Evolutionary conservation across 2,888 invertebrate genomes (phyloP).

Genomic region (Blastobasis adustella): DNA sequence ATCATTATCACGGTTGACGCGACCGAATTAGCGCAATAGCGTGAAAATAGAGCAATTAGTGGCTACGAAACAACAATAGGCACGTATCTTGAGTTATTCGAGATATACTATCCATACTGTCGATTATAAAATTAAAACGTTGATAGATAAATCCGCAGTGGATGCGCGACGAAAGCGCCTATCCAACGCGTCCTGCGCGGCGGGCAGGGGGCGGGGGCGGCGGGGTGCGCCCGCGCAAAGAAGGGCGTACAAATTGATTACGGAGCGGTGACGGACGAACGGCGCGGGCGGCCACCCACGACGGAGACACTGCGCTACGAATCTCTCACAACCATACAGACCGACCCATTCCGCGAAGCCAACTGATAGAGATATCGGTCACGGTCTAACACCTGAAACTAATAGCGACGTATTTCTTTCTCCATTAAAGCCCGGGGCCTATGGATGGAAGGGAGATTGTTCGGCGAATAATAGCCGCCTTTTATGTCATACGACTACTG

Average conservation of each 20-base stretch:
- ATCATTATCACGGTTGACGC: too few relatives aligned
- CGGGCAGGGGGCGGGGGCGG: constrained; percentile 20
- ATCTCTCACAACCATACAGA: too few relatives aligned
- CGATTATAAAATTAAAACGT: background rate
- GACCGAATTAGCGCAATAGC: too few relatives aligned
- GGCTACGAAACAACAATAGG: too few relatives aligned
- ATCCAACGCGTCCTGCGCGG: constrained; percentile 25
- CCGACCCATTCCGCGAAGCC: background rate
- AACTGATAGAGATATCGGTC: background rate
- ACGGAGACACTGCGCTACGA: constrained; percentile 12
- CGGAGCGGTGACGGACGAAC: constrained; percentile 52
- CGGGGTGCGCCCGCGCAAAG: constrained; percentile 35
- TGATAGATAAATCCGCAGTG: constrained; percentile 8
- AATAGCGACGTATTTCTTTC: background rate
- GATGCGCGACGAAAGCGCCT: constrained; percentile 57
- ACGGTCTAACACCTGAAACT: background rate
- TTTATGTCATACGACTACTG: too few relatives aligned
- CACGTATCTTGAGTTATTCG: too few relatives aligned
- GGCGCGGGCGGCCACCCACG: constrained; percentile 58
- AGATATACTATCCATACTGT: too few relatives aligned
- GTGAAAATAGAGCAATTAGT: too few relatives aligned
- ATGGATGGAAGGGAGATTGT: too few relatives aligned
- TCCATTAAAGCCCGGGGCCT: too few relatives aligned
- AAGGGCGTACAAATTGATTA: constrained; percentile 72
- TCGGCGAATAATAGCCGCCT: too few relatives aligned